phyloP scores from a whole-genome alignment of 2,888 invertebrate genomes.

The Thalpophila matura region DNA sequence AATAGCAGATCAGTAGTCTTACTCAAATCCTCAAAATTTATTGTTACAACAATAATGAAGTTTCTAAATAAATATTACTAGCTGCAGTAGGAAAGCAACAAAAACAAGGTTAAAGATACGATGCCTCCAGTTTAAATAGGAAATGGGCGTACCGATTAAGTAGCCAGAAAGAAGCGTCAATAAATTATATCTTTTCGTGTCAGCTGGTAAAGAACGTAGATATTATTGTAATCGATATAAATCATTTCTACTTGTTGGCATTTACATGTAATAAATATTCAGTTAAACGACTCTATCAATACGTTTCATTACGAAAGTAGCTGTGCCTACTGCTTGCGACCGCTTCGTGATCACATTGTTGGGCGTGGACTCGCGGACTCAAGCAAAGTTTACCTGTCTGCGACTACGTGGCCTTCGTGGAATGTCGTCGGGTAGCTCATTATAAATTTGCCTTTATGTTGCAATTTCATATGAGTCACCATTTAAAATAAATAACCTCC shows the following conservation, averaged over 20 bases:
- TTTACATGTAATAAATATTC: constrained; percentile 52
- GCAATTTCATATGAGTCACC: constrained; percentile 83
- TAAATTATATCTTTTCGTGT: constrained; percentile 70
- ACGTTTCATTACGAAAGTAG: constrained; percentile 44
- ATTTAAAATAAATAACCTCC: constrained; percentile 68
- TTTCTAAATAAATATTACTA: constrained; percentile 49
- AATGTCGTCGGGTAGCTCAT: constrained; percentile 84
- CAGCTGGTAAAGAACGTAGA: constrained; percentile 64
- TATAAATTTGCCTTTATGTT: constrained; percentile 83
- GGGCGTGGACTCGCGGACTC: constrained; percentile 65
- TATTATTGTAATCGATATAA: constrained; percentile 59
- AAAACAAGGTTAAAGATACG: constrained; percentile 70
- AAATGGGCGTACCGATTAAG: constrained; percentile 67
- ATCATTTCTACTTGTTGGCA: constrained; percentile 44
- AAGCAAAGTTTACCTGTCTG: constrained; percentile 75
- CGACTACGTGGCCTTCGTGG: constrained; percentile 74
- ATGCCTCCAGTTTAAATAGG: constrained; percentile 61
- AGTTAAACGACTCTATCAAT: constrained; percentile 49
- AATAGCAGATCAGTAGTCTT: constrained; percentile 72
- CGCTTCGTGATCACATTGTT: constrained; percentile 52
- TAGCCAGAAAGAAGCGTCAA: constrained; percentile 65
- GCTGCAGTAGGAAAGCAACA: constrained; percentile 55
- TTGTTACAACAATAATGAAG: constrained; percentile 65
- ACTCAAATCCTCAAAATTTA: constrained; percentile 72
- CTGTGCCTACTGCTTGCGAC: constrained; percentile 34